Percentiles rank a stretch among this genome's conserved stretches.
These are phyloP conservation scores for Fissipunctia ypsillon DNA, from an alignment of 2,888 invertebrate species.

Conservation along the genomic window DNA sequence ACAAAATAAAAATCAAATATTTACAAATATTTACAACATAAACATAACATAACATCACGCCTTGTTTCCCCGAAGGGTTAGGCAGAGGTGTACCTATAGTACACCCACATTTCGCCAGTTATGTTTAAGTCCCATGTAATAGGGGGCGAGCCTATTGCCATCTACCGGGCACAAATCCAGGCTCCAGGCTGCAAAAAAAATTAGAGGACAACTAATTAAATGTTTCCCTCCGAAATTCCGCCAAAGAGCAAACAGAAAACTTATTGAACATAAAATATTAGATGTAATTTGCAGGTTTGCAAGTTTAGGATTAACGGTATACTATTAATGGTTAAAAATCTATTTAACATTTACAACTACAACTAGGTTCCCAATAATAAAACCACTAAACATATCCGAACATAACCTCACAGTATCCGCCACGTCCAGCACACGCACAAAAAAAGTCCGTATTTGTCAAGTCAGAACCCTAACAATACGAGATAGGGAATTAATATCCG, in stretches of 20 bases:
- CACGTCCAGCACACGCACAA: slow-evolving; percentile 20
- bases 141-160: no score
- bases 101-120: no score
- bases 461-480: slow-evolving; percentile 64
- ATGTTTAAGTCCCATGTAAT: no score
- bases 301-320: background rate
- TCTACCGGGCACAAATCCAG: no score
- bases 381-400: slow-evolving; percentile 14
- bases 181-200: no score
- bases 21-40: no score
- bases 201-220: background rate
- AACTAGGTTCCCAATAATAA: background rate
- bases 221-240: background rate
- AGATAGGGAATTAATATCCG: slow-evolving; percentile 67
- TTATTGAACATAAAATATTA: background rate
- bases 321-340: background rate
- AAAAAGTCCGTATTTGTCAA: slow-evolving; percentile 54
- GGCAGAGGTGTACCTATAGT: no score
- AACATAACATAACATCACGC: no score
- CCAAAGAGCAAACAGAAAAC: background rate
- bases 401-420: slow-evolving; percentile 33
- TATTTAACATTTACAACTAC: no score
- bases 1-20: background rate
- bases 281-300: background rate
- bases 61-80: no score